Conservation (phyloP, 2,113 vertebrate genomes). For the Mus spicilegus region DNA sequence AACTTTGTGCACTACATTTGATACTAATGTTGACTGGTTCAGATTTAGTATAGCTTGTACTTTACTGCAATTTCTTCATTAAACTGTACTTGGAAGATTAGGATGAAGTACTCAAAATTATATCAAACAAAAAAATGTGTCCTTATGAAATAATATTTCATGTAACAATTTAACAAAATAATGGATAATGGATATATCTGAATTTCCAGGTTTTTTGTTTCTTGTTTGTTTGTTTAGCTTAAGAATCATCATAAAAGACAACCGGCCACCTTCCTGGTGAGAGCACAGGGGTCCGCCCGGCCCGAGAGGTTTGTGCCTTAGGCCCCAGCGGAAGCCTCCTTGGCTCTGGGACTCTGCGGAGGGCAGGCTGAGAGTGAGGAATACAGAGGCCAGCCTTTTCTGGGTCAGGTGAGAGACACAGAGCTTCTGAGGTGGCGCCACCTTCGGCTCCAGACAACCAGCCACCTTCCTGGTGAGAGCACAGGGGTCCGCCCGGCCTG, state of each 20-base stretch:
- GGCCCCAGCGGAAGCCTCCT: too few relatives aligned
- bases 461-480: too few relatives aligned
- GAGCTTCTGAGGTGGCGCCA: too few relatives aligned
- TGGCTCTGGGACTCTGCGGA: too few relatives aligned
- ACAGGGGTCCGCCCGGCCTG: too few relatives aligned
- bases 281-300: too few relatives aligned
- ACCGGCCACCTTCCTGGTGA: too few relatives aligned
- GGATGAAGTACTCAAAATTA: constrained; percentile 55
- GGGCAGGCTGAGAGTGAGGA: too few relatives aligned
- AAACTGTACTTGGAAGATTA: constrained; percentile 34
- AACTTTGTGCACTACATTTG: constrained; percentile 33
- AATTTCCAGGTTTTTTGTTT: not conserved
- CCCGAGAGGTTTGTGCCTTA: too few relatives aligned
- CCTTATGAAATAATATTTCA: constrained; percentile 72
- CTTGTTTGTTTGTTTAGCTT: not conserved
- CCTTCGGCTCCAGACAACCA: too few relatives aligned
- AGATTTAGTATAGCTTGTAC: constrained; percentile 65
- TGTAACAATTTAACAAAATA: constrained; percentile 67
- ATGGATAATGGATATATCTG: constrained; percentile 48
- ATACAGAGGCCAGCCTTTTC: too few relatives aligned
- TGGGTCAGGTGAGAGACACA: too few relatives aligned
- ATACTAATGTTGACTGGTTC: constrained; percentile 61
- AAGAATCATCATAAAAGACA: not conserved
- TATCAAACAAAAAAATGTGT: constrained; percentile 61
- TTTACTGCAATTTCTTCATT: constrained; percentile 70